A percentile compares a stretch with the other conserved stretches of the same genome.
Evolutionary conservation across 2,797 vertebrate genomes (phyloP).

Genomic region (Glyptemys insculpta): DNA sequence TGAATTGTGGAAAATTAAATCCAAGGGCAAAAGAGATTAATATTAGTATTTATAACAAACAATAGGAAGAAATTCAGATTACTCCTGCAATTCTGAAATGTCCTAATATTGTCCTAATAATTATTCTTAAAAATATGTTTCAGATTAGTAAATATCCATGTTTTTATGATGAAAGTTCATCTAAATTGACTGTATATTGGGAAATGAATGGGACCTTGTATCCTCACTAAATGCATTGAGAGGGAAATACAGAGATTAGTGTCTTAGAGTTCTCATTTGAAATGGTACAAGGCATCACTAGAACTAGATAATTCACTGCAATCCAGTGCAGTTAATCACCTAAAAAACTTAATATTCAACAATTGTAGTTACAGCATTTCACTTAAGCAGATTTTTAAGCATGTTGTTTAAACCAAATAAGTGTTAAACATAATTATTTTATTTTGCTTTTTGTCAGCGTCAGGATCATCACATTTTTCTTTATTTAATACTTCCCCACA

Average conservation of each 20-base stretch:
- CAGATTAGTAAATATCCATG: slow-evolving; percentile 11
- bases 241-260: slow-evolving; percentile 70
- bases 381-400: slow-evolving; percentile 68
- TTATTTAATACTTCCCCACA: slow-evolving; percentile 55
- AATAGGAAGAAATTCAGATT: background rate
- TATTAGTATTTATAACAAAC: background rate
- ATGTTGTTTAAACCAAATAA: slow-evolving; percentile 70
- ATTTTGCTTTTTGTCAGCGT: slow-evolving; percentile 33
- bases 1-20: background rate
- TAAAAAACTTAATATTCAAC: slow-evolving; percentile 83
- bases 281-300: slow-evolving; percentile 78
- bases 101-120: background rate
- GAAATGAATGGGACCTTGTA: slow-evolving; percentile 55
- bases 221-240: slow-evolving; percentile 58
- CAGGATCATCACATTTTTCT: slow-evolving; percentile 43
- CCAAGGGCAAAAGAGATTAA: background rate
- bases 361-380: slow-evolving; percentile 68
- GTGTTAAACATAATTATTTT: slow-evolving; percentile 68
- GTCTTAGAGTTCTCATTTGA: slow-evolving; percentile 81
- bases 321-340: slow-evolving; percentile 79
- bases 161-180: slow-evolving; percentile 26
- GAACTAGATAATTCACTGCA: slow-evolving; percentile 84
- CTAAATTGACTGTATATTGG: slow-evolving; percentile 15
- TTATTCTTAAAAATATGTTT: background rate
- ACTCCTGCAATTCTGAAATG: background rate